Percentiles rank a stretch among this genome's conserved stretches.
Conservation (phyloP, 2,888 invertebrate species). For the Stomorhina lunata region DNA sequence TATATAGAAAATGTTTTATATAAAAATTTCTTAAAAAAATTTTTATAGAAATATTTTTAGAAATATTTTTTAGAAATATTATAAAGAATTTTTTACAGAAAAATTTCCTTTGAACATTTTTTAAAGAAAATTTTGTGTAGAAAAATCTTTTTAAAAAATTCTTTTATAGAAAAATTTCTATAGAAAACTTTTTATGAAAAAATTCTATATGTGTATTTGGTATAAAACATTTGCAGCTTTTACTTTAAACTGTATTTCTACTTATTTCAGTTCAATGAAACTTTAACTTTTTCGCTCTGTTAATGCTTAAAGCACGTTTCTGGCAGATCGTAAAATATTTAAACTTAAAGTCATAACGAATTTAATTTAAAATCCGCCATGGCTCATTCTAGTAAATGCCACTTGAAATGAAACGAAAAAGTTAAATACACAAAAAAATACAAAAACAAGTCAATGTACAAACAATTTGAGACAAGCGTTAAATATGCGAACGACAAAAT, state of each 20-base stretch:
- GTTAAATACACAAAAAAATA: not conserved
- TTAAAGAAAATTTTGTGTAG: too few species aligned
- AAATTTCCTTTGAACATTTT: too few species aligned
- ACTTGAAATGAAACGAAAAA: not conserved
- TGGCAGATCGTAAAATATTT: constrained; percentile 30
- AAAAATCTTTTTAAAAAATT: too few species aligned
- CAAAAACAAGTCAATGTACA: not conserved
- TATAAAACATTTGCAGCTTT: too few species aligned
- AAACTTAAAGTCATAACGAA: not conserved
- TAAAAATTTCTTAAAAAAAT: too few species aligned
- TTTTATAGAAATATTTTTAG: too few species aligned
- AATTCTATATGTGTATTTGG: too few species aligned
- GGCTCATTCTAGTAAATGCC: not conserved
- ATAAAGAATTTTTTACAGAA: too few species aligned
- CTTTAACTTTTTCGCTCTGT: constrained; percentile 7
- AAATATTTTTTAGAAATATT: too few species aligned
- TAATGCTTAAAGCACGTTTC: constrained; percentile 41
- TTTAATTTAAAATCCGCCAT: constrained; percentile 15
- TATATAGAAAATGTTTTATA: too few species aligned
- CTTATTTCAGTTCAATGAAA: not conserved
- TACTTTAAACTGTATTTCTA: not conserved
- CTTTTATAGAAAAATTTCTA: too few species aligned
- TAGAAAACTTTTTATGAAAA: too few species aligned
- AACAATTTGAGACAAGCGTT: not conserved
- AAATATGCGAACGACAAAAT: not conserved